Evolutionary conservation across 2,888 invertebrate species (phyloP).

Genomic region (Conomelus anceps): DNA sequence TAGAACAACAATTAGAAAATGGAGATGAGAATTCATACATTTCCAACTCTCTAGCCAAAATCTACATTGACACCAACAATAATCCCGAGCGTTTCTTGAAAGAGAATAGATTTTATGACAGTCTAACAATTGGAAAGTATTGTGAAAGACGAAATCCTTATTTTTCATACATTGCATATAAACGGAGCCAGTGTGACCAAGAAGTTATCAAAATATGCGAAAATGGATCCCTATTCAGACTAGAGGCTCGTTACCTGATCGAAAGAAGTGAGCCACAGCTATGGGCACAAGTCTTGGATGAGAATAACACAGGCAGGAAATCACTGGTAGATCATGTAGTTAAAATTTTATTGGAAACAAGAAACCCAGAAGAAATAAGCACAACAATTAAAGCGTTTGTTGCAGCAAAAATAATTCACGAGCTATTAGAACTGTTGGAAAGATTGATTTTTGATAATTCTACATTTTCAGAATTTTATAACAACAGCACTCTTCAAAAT

Average conservation of each 20-base stretch:
- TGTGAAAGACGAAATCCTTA: slow-evolving; percentile 99
- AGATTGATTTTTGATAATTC: slow-evolving; percentile 98
- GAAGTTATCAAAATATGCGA: slow-evolving; percentile 95
- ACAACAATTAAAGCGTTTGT: slow-evolving; percentile 99
- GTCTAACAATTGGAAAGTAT: slow-evolving; percentile 91
- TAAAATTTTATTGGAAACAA: slow-evolving; percentile 95
- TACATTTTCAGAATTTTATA: slow-evolving; percentile 72
- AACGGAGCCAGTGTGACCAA: slow-evolving; percentile 93
- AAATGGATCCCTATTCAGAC: slow-evolving; percentile 60
- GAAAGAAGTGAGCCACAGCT: slow-evolving; percentile 87
- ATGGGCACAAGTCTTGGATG: slow-evolving; percentile 90
- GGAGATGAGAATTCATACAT: slow-evolving; percentile 95
- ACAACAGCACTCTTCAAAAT: slow-evolving; percentile 71
- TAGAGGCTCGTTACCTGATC: slow-evolving; percentile 73
- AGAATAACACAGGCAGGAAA: slow-evolving; percentile 84
- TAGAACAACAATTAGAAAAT: slow-evolving; percentile 94
- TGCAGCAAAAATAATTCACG: slow-evolving; percentile 98
- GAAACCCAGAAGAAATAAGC: slow-evolving; percentile 98
- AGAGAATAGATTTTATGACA: slow-evolving; percentile 82
- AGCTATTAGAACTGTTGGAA: slow-evolving; percentile 93
- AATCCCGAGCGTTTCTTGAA: slow-evolving; percentile 94
- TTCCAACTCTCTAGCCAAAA: slow-evolving; percentile 97
- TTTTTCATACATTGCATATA: slow-evolving; percentile 96
- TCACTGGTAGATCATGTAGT: slow-evolving; percentile 96
- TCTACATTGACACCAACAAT: slow-evolving; percentile 98